Evolutionary conservation across 2,113 vertebrate species (phyloP).

Genomic region (Callorhinus ursinus): DNA sequence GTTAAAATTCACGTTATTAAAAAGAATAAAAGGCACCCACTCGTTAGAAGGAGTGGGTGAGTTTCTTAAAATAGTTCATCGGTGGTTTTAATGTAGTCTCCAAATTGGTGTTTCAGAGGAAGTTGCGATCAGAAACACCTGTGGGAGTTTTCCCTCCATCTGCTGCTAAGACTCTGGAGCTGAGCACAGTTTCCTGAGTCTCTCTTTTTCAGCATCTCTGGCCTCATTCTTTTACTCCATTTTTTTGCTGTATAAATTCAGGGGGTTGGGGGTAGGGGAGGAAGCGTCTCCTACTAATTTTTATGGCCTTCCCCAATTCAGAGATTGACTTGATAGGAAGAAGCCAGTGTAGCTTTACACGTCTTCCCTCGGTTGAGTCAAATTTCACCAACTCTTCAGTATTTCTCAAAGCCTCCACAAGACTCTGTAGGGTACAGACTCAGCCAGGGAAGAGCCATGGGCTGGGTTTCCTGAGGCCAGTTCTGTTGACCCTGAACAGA

Average conservation of each 20-base stretch:
- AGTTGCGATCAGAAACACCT: neutral
- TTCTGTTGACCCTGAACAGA: neutral
- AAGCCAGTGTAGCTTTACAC: neutral
- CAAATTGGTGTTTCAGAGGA: neutral
- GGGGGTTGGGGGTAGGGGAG: accelerated
- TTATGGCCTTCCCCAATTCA: neutral
- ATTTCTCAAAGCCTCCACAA: neutral
- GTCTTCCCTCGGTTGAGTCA: accelerated
- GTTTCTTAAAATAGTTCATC: neutral
- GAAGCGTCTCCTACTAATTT: neutral
- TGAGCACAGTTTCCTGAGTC: neutral
- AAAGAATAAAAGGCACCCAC: neutral
- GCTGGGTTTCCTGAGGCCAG: neutral
- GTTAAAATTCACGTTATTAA: neutral
- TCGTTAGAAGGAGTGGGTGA: neutral
- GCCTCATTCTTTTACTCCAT: neutral
- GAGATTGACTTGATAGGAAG: neutral
- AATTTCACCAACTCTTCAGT: neutral
- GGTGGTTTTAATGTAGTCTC: neutral
- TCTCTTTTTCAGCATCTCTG: neutral
- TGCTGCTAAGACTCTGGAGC: neutral
- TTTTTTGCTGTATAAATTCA: neutral
- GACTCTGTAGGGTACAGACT: neutral
- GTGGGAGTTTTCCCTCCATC: neutral
- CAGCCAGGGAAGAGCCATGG: neutral